Evolutionary conservation across 2,797 vertebrate genomes (phyloP).

Genomic region (Gouania willdenowi): DNA sequence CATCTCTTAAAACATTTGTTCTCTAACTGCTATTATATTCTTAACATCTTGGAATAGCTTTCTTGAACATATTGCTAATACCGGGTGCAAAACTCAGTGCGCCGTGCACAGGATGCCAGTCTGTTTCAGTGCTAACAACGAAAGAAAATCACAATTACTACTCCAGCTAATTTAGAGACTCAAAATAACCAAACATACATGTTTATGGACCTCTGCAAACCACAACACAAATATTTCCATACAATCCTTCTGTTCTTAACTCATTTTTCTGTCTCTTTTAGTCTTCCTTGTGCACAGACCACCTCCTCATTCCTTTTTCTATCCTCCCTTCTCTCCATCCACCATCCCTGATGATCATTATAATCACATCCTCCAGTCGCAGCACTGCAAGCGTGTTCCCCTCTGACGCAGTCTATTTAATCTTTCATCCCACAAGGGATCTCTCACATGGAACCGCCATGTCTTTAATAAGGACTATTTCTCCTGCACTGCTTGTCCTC

Average conservation of each 20-base stretch:
- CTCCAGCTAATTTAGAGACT: too few relatives aligned
- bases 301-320: conserved; percentile 15
- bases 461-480: conserved; percentile 79
- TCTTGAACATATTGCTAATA: too few relatives aligned
- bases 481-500: conserved; percentile 49
- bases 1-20: too few relatives aligned
- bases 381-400: conserved; percentile 53
- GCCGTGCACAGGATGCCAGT: too few relatives aligned
- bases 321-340: conserved; percentile 15
- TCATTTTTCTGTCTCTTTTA: background rate
- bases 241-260: conserved; percentile 6
- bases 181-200: too few relatives aligned
- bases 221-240: conserved; percentile 3
- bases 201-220: too few relatives aligned
- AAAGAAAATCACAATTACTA: too few relatives aligned
- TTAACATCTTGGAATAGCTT: too few relatives aligned
- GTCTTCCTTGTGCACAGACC: conserved; percentile 17
- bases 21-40: too few relatives aligned
- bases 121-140: too few relatives aligned
- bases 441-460: conserved; percentile 64
- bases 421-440: conserved; percentile 74
- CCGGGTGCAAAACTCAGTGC: too few relatives aligned
- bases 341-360: conserved; percentile 58
- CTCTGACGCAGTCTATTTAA: conserved; percentile 77
- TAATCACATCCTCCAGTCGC: conserved; percentile 67